Percentiles rank a stretch among this genome's conserved stretches.
These are phyloP conservation scores for Diachasma alloeum DNA, from an alignment of 1,140 invertebrate genomes.

Conservation along the genomic window DNA sequence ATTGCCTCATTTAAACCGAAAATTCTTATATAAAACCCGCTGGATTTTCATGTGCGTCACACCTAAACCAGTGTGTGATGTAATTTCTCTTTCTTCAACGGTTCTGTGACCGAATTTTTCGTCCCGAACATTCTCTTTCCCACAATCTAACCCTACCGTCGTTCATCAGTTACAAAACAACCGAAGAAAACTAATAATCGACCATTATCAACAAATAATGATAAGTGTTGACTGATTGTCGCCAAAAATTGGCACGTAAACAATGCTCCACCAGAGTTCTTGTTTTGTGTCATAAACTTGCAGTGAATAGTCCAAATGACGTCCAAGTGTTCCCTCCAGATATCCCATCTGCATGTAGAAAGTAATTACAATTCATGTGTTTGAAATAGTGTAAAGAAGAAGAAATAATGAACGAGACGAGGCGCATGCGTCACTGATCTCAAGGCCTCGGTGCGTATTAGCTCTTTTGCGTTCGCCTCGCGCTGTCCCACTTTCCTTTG, in stretches of 20 bases:
- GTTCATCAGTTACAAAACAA: not conserved
- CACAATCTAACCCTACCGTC: not conserved
- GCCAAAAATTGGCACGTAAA: too few relatives aligned
- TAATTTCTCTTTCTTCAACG: constrained; percentile 3
- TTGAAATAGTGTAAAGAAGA: too few relatives aligned
- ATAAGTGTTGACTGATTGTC: too few relatives aligned
- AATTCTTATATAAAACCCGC: constrained; percentile 3
- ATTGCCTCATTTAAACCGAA: not conserved
- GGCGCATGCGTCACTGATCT: constrained; percentile 53
- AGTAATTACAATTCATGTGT: too few relatives aligned
- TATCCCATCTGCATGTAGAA: too few relatives aligned
- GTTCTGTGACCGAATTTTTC: constrained; percentile 1
- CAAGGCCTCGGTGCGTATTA: constrained; percentile 52
- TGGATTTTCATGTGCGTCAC: not conserved
- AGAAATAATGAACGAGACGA: not conserved
- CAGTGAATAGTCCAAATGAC: too few relatives aligned
- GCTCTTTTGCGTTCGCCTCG: constrained; percentile 52
- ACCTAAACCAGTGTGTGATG: not conserved
- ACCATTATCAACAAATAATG: not conserved
- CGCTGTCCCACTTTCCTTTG: constrained; percentile 62
- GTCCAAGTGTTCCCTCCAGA: not conserved
- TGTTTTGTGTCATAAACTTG: too few relatives aligned
- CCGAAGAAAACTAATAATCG: not conserved
- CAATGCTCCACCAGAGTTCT: not conserved
- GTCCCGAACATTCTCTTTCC: not conserved